Percentiles rank a stretch among this genome's conserved stretches.
These are phyloP conservation scores for Amphipoea oculea DNA, from an alignment of 2,888 invertebrate species.

Conservation along the genomic window DNA sequence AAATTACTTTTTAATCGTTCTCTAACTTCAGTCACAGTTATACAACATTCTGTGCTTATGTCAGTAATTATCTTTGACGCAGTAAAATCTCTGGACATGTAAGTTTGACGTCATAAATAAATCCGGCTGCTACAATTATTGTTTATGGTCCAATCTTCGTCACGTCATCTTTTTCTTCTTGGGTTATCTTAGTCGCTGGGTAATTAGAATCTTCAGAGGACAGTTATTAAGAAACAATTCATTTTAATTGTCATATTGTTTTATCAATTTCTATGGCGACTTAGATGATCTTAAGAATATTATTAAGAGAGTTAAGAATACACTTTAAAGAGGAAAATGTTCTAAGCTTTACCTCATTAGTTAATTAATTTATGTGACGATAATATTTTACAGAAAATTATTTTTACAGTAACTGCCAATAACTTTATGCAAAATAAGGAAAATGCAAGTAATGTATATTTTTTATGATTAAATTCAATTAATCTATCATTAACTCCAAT, in stretches of 20 bases:
- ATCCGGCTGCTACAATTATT: conserved; percentile 48
- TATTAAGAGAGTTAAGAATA: not conserved
- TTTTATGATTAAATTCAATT: not conserved
- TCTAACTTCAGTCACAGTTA: conserved; percentile 9
- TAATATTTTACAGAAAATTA: not conserved
- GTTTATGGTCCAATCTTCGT: conserved; percentile 36
- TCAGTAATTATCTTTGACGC: conserved; percentile 40
- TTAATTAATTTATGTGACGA: not conserved
- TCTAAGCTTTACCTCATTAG: not conserved
- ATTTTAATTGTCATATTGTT: conserved; percentile 34
- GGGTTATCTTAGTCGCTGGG: conserved; percentile 10
- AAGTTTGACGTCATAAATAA: conserved; percentile 54
- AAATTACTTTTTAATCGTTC: conserved; percentile 12
- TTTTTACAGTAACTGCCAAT: not conserved
- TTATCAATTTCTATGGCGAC: not conserved
- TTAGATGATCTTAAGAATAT: not conserved
- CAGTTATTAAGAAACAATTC: conserved; percentile 41
- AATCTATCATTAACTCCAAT: too few relatives aligned
- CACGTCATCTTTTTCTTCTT: conserved; percentile 42
- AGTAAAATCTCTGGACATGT: conserved; percentile 30
- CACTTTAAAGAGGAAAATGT: not conserved
- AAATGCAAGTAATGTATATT: not conserved
- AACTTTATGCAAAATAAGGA: not conserved
- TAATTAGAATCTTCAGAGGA: conserved; percentile 30
- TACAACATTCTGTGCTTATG: conserved; percentile 27